A percentile compares a stretch with the other conserved stretches of the same genome.
Evolutionary conservation across 1,140 invertebrate genomes (phyloP).

Genomic region (Rhopalosiphum maidis): DNA sequence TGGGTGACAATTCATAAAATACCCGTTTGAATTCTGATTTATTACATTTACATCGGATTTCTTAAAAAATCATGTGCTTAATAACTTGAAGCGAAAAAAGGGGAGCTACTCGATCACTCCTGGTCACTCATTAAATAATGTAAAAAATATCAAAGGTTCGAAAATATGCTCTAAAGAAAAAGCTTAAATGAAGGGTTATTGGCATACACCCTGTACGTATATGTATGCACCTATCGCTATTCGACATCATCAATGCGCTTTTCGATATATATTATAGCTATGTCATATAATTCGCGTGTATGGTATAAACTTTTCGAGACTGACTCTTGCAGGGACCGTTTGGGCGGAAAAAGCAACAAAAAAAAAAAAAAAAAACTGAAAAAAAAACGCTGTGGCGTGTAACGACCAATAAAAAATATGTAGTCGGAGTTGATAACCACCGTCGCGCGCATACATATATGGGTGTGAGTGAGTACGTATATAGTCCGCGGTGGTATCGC

Average conservation of each 20-base stretch:
- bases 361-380: conserved; percentile 29
- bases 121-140: not conserved
- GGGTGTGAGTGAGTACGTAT: not conserved
- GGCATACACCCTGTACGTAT: not conserved
- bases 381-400: not conserved
- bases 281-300: not conserved
- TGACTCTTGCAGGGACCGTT: not conserved
- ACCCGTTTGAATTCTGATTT: not conserved
- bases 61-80: too few relatives aligned
- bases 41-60: not conserved
- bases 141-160: not conserved
- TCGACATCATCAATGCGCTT: not conserved
- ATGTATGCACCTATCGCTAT: not conserved
- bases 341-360: not conserved
- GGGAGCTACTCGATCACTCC: too few relatives aligned
- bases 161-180: not conserved
- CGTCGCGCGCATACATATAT: not conserved
- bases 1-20: too few relatives aligned
- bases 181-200: not conserved
- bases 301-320: not conserved
- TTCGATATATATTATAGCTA: not conserved
- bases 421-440: conserved; percentile 32
- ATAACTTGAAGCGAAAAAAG: too few relatives aligned
- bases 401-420: conserved; percentile 49
- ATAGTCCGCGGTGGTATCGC: not conserved